Evolutionary conservation across 2,888 invertebrate species (phyloP).

Genomic region (Athrips mouffetella): DNA sequence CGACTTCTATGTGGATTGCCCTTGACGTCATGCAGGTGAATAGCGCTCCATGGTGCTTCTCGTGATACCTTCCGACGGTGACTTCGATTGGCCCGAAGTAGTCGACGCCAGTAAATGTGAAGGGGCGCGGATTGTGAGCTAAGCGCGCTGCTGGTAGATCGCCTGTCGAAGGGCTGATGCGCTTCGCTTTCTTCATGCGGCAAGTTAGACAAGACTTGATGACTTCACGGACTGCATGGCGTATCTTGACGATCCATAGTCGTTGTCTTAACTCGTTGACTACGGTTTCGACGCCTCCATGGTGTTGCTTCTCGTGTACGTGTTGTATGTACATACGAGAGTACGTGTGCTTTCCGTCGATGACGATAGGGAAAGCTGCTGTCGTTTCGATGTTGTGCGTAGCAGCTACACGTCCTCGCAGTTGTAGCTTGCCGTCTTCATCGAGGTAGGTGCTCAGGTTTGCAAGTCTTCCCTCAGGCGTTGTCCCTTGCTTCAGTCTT

Average conservation of each 20-base stretch:
- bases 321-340: neutral
- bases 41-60: neutral
- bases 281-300: conserved; percentile 4
- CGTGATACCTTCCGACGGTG: neutral
- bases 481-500: neutral
- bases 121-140: neutral
- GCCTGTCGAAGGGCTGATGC: neutral
- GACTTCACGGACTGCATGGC: neutral
- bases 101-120: neutral
- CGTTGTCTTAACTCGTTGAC: conserved; percentile 11
- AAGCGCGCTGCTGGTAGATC: neutral
- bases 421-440: neutral
- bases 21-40: conserved; percentile 2
- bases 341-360: neutral
- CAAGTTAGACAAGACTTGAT: neutral
- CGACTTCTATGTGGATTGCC: neutral
- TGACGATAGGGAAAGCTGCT: neutral
- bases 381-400: neutral
- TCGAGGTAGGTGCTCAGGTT: neutral
- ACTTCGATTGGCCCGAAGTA: neutral
- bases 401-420: neutral
- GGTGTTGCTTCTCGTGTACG: conserved; percentile 5
- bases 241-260: neutral
- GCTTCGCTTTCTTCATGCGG: neutral
- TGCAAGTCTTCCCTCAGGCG: neutral